These are phyloP conservation scores for Aplysia californica DNA, from an alignment of 1,140 invertebrate genomes.

Conservation along the genomic window DNA sequence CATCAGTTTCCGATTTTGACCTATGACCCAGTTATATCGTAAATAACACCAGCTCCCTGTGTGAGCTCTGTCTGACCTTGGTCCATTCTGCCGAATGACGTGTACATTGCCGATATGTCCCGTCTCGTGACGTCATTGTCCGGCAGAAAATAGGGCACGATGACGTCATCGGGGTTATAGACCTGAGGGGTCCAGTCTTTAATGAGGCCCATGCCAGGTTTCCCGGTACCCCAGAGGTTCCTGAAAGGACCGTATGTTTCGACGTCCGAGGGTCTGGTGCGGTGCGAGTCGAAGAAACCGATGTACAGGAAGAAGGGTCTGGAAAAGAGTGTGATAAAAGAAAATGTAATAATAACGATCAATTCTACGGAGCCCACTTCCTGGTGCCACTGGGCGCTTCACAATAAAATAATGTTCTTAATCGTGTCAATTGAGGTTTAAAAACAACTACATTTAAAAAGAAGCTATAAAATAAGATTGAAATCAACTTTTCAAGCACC, in stretches of 20 bases:
- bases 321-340: no score
- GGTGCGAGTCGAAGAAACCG: constrained; percentile 93
- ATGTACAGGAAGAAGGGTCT: constrained; percentile 87
- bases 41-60: no score
- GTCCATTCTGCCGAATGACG: constrained; percentile 90
- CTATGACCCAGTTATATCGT: no score
- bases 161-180: constrained; percentile 85
- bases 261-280: constrained; percentile 86
- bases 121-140: constrained; percentile 83
- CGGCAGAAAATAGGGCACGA: constrained; percentile 87
- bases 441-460: no score
- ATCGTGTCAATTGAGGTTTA: no score
- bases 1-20: no score
- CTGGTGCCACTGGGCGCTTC: no score
- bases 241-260: constrained; percentile 86
- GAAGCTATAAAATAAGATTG: no score
- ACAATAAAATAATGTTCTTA: no score
- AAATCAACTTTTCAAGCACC: no score
- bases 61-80: constrained; percentile 83
- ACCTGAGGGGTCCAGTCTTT: constrained; percentile 89
- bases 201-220: constrained; percentile 83
- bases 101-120: constrained; percentile 91
- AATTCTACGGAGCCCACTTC: no score
- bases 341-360: no score
- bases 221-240: constrained; percentile 90